Evolutionary conservation across 2,797 vertebrate genomes (phyloP).

Genomic region (Vultur gryphus): DNA sequence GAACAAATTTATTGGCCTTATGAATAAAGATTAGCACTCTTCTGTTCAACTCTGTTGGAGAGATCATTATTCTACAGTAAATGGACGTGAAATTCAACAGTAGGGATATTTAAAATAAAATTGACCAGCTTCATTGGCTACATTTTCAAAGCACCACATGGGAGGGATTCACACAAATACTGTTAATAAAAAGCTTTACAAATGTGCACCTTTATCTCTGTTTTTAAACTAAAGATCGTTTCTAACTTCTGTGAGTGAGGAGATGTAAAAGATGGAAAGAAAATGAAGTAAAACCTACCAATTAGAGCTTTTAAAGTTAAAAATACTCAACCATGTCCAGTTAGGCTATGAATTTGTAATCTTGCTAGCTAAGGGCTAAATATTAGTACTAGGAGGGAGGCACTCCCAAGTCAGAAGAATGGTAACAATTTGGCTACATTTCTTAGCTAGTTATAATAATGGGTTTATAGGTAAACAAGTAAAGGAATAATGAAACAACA

Average conservation of each 20-base stretch:
- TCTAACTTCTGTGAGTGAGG: background rate
- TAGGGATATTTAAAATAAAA: conserved; percentile 27
- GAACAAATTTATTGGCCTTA: conserved; percentile 54
- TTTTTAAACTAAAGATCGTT: background rate
- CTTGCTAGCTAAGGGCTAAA: background rate
- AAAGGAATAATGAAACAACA: background rate
- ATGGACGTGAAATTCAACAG: conserved; percentile 27
- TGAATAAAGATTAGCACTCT: conserved; percentile 68
- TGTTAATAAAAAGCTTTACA: background rate
- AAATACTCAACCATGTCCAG: background rate
- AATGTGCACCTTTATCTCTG: background rate
- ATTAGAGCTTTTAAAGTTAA: background rate
- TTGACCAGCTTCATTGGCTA: background rate
- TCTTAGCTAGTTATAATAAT: background rate
- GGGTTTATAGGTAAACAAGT: background rate
- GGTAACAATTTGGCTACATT: background rate
- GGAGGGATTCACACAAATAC: background rate
- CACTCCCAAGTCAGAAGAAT: fast-evolving
- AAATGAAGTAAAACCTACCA: background rate
- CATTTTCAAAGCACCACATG: background rate
- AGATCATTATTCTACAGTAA: conserved; percentile 60
- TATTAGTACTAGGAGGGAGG: background rate
- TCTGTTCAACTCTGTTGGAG: conserved; percentile 18
- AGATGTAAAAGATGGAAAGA: background rate
- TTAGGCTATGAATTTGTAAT: background rate